Percentiles rank a stretch among this genome's conserved stretches.
phyloP scores from a whole-genome alignment of 2,113 vertebrate genomes.

The Procapra przewalskii region DNA sequence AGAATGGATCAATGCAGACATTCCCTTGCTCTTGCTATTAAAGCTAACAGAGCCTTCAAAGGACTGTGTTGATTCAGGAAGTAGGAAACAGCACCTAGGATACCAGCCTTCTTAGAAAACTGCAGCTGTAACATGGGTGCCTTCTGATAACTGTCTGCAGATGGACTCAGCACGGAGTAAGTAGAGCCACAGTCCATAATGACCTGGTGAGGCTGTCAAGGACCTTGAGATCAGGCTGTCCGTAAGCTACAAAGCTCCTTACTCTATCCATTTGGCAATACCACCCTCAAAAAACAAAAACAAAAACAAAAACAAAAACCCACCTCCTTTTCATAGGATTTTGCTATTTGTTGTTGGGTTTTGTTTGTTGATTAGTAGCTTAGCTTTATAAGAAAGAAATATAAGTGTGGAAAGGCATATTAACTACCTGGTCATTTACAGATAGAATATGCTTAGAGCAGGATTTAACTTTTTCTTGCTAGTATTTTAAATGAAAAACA shows the following conservation, averaged over 20 bases:
- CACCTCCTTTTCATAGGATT: not conserved
- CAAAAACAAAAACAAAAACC: not conserved
- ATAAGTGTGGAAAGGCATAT: not conserved
- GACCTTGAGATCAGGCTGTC: not conserved
- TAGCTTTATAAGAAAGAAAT: not conserved
- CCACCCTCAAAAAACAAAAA: not conserved
- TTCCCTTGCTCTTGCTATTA: not conserved
- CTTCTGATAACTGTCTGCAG: not conserved
- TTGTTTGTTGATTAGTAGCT: not conserved
- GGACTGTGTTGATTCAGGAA: not conserved
- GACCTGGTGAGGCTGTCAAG: not conserved
- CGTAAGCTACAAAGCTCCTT: not conserved
- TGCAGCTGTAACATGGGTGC: not conserved
- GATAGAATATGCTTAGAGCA: not conserved
- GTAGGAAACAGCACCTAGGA: not conserved
- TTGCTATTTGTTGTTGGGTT: not conserved
- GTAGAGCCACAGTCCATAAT: not conserved
- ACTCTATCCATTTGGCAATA: not conserved
- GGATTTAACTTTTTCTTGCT: not conserved
- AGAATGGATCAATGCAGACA: not conserved
- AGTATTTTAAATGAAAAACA: conserved; percentile 1
- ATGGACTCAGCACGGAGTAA: not conserved
- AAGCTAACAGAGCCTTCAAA: not conserved
- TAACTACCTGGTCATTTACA: not conserved
- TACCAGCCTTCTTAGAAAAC: not conserved